A percentile compares a stretch with the other conserved stretches of the same genome.
Conservation (phyloP, 2,113 vertebrate species). For the Scolopax mira region DNA sequence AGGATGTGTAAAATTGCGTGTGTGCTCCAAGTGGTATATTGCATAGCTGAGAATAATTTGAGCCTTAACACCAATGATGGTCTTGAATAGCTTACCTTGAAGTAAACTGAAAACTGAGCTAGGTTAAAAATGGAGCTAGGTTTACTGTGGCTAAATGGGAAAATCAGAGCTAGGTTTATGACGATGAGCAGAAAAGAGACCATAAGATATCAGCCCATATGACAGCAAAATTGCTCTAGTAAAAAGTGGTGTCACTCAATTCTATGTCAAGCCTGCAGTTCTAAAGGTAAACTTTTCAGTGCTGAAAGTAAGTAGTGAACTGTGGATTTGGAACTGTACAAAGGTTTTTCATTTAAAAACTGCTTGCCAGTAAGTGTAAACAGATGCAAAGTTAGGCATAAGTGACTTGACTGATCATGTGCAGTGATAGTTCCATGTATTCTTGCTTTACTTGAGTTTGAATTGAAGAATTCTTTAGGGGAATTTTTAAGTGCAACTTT, state of each 20-base stretch:
- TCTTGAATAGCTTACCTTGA: not conserved
- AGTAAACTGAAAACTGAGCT: not conserved
- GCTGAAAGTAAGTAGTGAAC: not conserved
- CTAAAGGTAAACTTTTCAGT: not conserved
- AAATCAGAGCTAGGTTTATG: not conserved
- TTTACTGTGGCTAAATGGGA: not conserved
- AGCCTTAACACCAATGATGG: not conserved
- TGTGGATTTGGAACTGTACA: not conserved
- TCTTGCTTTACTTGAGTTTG: not conserved
- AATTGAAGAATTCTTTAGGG: not conserved
- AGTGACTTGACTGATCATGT: not conserved
- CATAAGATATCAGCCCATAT: not conserved
- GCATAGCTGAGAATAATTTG: not conserved
- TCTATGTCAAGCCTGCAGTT: not conserved
- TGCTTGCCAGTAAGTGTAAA: not conserved
- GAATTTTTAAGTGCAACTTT: not conserved
- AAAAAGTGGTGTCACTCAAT: not conserved
- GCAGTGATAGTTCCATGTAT: not conserved
- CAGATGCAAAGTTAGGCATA: not conserved
- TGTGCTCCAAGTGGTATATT: not conserved
- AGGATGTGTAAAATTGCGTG: not conserved
- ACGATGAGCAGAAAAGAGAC: not conserved
- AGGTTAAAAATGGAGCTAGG: not conserved
- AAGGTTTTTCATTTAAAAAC: not conserved
- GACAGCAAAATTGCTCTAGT: not conserved